These are phyloP conservation scores for Eulithis testata DNA, from an alignment of 2,888 invertebrate genomes.

Conservation along the genomic window DNA sequence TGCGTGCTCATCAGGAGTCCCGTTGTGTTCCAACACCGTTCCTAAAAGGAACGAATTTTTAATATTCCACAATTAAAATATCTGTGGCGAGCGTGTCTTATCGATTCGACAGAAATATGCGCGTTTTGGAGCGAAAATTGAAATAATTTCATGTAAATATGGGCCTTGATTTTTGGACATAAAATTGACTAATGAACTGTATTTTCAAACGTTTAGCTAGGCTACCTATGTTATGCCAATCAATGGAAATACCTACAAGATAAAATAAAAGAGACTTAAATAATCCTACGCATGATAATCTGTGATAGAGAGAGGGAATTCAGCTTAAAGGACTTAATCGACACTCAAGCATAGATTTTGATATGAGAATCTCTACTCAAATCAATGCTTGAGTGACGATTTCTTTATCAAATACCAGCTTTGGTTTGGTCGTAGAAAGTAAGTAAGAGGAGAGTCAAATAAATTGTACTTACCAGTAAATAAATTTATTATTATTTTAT, in stretches of 20 bases:
- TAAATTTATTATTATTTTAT: too few species aligned
- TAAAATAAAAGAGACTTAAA: too few species aligned
- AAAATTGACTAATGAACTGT: constrained; percentile 1
- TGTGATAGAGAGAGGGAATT: too few species aligned
- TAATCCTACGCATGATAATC: too few species aligned
- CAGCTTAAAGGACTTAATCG: too few species aligned
- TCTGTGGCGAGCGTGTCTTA: constrained; percentile 57
- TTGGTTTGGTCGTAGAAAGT: too few species aligned
- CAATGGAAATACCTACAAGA: background rate
- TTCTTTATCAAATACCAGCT: too few species aligned
- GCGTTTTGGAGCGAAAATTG: constrained; percentile 33
- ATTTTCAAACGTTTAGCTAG: background rate
- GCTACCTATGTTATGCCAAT: background rate
- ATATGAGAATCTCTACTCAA: too few species aligned
- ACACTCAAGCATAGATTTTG: too few species aligned
- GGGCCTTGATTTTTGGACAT: constrained; percentile 11
- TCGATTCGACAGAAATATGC: constrained; percentile 54
- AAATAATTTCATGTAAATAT: constrained; percentile 11
- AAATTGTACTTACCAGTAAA: too few species aligned
- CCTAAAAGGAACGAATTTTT: constrained; percentile 76
- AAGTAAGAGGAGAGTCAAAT: too few species aligned
- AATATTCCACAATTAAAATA: constrained; percentile 61
- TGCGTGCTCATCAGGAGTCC: constrained; percentile 25
- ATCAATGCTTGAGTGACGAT: too few species aligned
- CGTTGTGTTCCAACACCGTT: constrained; percentile 53